Percentiles rank a stretch among this genome's conserved stretches.
These are phyloP conservation scores for Heliconius cydno DNA, from an alignment of 2,888 invertebrate genomes.

Conservation along the genomic window DNA sequence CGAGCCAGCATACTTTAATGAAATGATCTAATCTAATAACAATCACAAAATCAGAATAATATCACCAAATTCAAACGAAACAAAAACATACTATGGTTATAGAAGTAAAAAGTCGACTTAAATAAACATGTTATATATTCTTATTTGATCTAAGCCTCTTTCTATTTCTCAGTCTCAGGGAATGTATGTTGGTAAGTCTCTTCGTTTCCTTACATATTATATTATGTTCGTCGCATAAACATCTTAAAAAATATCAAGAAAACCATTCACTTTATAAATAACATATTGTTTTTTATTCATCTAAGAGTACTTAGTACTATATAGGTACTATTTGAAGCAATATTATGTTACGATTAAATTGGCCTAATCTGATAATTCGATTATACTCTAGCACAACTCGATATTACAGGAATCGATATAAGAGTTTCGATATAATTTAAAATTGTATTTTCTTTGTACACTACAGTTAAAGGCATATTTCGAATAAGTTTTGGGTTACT, in stretches of 20 bases:
- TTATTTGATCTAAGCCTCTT: constrained; percentile 76
- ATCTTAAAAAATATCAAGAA: constrained; percentile 79
- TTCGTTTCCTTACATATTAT: constrained; percentile 79
- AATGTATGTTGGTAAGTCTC: constrained; percentile 82
- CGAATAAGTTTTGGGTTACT: constrained; percentile 52
- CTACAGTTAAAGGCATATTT: constrained; percentile 61
- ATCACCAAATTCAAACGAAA: not conserved
- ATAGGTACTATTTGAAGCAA: constrained; percentile 69
- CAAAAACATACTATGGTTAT: not conserved
- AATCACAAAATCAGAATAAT: not conserved
- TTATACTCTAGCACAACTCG: constrained; percentile 55
- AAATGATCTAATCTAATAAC: not conserved
- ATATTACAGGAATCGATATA: constrained; percentile 55
- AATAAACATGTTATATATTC: constrained; percentile 50
- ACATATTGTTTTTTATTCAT: constrained; percentile 56
- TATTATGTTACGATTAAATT: constrained; percentile 59
- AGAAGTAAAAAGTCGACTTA: constrained; percentile 17
- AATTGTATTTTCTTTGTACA: constrained; percentile 51
- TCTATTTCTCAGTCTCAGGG: constrained; percentile 80
- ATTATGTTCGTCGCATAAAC: constrained; percentile 68
- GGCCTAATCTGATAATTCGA: constrained; percentile 55
- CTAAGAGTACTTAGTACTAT: constrained; percentile 65
- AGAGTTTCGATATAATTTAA: constrained; percentile 44
- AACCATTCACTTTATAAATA: constrained; percentile 60
- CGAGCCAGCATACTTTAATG: not conserved